phyloP scores from a whole-genome alignment of 2,113 vertebrate genomes.

The Anoplopoma fimbria region DNA sequence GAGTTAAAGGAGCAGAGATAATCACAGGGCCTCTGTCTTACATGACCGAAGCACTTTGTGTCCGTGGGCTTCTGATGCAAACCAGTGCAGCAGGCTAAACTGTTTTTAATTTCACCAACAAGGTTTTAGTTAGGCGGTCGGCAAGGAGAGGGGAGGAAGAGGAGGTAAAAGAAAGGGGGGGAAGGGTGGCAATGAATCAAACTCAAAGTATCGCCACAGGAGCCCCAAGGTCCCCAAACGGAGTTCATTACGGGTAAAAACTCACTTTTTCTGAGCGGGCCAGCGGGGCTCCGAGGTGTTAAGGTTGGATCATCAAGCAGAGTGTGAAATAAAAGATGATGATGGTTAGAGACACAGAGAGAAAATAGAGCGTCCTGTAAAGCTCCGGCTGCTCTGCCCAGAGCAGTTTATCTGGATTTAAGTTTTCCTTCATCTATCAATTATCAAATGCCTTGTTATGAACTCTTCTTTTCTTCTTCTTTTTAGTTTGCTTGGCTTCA shows the following conservation, averaged over 20 bases:
- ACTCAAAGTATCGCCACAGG: slow-evolving; percentile 80
- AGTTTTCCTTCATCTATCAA: slow-evolving; percentile 72
- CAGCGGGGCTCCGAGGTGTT: slow-evolving; percentile 49
- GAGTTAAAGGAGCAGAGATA: slow-evolving; percentile 83
- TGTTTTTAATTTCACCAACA: slow-evolving; percentile 89
- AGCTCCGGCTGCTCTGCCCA: slow-evolving; percentile 52
- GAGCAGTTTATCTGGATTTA: slow-evolving; percentile 70
- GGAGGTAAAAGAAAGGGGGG: slow-evolving; percentile 58
- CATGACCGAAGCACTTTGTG: slow-evolving; percentile 83
- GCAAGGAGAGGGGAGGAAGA: slow-evolving; percentile 53
- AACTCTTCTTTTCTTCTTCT: slow-evolving; percentile 61
- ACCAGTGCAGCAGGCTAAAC: slow-evolving; percentile 86
- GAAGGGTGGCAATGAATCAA: slow-evolving; percentile 81
- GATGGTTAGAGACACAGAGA: slow-evolving; percentile 3
- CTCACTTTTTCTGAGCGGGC: slow-evolving; percentile 56
- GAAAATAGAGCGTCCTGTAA: slow-evolving; percentile 11
- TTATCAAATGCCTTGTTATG: slow-evolving; percentile 76
- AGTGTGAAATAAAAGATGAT: slow-evolving; percentile 48
- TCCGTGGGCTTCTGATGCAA: slow-evolving; percentile 84
- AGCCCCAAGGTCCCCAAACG: slow-evolving; percentile 79
- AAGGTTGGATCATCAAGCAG: slow-evolving; percentile 52
- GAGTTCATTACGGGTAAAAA: slow-evolving; percentile 78
- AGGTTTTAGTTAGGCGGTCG: slow-evolving; percentile 85
- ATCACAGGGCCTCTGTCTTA: slow-evolving; percentile 79
- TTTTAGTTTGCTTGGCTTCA: slow-evolving; percentile 45